A percentile compares a stretch with the other conserved stretches of the same genome.
Conservation (phyloP, 1,140 invertebrate species). For the Tigriopus japonicus region DNA sequence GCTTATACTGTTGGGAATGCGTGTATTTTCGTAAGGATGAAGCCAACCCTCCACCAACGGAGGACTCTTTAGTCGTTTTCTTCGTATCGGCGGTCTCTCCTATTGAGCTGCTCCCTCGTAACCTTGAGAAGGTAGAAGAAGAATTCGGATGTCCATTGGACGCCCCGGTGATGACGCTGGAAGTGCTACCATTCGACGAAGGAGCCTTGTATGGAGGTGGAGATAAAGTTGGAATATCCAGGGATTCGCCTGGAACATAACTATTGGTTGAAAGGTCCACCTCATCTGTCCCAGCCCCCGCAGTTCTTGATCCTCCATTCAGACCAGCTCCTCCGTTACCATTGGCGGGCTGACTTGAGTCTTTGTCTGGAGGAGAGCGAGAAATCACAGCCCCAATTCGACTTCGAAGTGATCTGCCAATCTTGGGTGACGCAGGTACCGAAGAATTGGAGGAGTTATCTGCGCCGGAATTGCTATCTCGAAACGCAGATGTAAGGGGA, state of each 20-base stretch:
- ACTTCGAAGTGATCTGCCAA: constrained; percentile 9
- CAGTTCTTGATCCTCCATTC: too few relatives aligned
- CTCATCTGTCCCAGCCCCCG: neutral
- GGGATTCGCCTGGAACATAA: constrained; percentile 6
- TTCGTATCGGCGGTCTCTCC: neutral
- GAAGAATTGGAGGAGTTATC: neutral
- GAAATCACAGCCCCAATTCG: constrained; percentile 8
- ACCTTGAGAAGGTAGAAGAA: neutral
- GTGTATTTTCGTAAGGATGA: too few relatives aligned
- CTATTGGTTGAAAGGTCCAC: neutral
- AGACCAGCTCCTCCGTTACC: too few relatives aligned
- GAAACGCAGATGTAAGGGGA: neutral
- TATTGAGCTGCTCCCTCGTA: neutral
- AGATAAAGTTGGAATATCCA: constrained; percentile 9
- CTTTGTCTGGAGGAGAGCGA: neutral
- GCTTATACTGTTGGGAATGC: neutral
- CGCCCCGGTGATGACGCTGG: neutral
- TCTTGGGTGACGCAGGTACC: constrained; percentile 10
- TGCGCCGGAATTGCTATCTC: neutral
- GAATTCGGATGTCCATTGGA: neutral
- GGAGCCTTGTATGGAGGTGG: constrained; percentile 12
- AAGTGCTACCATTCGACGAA: constrained; percentile 5
- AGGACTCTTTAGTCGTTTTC: too few relatives aligned
- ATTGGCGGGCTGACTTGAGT: too few relatives aligned
- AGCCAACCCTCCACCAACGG: too few relatives aligned